These are phyloP conservation scores for Henicopernis longicauda DNA, from an alignment of 2,113 vertebrate genomes.

Conservation along the genomic window DNA sequence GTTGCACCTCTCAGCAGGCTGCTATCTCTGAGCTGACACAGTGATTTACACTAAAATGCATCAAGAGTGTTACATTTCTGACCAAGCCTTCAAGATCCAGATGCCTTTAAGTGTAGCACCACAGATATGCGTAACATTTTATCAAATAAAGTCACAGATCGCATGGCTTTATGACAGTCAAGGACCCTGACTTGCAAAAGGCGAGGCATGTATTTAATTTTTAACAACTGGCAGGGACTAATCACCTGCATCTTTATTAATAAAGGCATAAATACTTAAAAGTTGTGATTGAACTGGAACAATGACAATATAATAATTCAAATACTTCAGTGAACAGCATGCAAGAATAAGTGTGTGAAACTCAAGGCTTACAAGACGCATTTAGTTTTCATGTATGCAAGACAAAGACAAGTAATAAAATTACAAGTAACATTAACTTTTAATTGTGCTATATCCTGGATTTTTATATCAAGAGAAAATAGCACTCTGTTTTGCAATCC, in stretches of 20 bases:
- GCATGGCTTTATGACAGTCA: not conserved
- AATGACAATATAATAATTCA: not conserved
- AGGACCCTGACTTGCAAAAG: not conserved
- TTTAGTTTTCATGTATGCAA: not conserved
- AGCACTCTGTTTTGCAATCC: not conserved
- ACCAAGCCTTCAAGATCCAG: not conserved
- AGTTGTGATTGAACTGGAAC: not conserved
- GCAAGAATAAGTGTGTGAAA: not conserved
- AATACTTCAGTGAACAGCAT: not conserved
- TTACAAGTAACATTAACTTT: not conserved
- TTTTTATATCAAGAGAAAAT: not conserved
- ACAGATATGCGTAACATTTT: not conserved
- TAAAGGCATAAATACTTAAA: not conserved
- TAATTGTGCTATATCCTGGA: not conserved
- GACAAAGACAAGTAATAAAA: not conserved
- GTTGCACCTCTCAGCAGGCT: not conserved
- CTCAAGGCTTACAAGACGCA: not conserved
- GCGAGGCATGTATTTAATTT: not conserved
- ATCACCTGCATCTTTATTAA: not conserved
- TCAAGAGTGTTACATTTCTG: not conserved
- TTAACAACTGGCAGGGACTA: not conserved
- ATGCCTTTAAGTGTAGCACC: not conserved
- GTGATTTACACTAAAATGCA: not conserved
- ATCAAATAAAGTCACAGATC: not conserved
- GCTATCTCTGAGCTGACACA: not conserved